Percentiles rank a stretch among this genome's conserved stretches.
phyloP scores from a whole-genome alignment of 2,888 invertebrate species.

The Leucozona laternaria region DNA sequence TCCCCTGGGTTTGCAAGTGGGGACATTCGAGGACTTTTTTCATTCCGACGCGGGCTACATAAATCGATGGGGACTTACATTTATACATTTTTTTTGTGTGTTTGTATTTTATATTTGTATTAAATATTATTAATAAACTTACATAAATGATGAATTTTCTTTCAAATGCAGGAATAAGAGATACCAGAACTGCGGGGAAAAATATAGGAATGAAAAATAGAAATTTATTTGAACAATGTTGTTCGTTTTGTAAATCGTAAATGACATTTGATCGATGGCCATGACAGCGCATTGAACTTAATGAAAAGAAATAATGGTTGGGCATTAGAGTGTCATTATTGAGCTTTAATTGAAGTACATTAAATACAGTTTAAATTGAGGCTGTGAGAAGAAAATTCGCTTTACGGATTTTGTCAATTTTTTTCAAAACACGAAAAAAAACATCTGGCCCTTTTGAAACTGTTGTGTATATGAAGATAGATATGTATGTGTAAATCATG shows the following conservation, averaged over 20 bases:
- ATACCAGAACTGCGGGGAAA: too few species aligned
- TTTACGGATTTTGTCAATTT: too few species aligned
- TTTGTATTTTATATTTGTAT: not conserved
- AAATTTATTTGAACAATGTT: not conserved
- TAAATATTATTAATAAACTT: not conserved
- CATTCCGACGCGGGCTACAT: conserved; percentile 1
- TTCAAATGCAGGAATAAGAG: not conserved
- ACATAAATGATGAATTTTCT: not conserved
- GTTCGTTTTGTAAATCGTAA: not conserved
- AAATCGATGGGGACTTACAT: conserved; percentile 19
- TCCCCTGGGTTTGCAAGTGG: conserved; percentile 17
- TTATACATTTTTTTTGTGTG: conserved; percentile 8
- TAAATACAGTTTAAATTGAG: too few species aligned
- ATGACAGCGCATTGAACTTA: not conserved
- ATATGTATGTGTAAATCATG: too few species aligned
- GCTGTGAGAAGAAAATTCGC: too few species aligned
- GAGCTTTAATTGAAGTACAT: not conserved
- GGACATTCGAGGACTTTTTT: conserved; percentile 8
- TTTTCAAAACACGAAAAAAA: too few species aligned
- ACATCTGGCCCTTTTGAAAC: too few species aligned
- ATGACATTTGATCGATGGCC: not conserved
- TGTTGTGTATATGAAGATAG: too few species aligned
- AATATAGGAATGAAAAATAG: not conserved
- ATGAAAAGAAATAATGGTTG: not conserved
- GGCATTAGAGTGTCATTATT: not conserved